phyloP scores from a whole-genome alignment of 2,888 invertebrate genomes.

The Colletes collaris region DNA sequence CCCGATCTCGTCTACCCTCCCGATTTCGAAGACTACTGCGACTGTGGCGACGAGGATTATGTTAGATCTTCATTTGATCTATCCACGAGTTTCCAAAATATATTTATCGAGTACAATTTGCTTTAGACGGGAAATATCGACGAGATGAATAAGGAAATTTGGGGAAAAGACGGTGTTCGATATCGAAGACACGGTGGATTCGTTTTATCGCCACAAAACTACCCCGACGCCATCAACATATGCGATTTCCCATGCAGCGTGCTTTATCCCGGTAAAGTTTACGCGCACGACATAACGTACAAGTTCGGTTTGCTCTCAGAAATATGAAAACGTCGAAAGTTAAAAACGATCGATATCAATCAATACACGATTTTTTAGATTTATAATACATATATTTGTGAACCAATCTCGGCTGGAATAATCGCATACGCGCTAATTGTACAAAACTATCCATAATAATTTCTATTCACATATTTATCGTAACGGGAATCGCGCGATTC shows the following conservation, averaged over 20 bases:
- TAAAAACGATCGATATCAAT: neutral
- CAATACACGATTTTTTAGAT: neutral
- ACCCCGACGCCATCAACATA: conserved; percentile 84
- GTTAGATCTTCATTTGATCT: conserved; percentile 5
- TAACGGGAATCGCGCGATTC: conserved; percentile 15
- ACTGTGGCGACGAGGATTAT: neutral
- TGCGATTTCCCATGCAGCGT: conserved; percentile 81
- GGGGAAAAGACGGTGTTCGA: conserved; percentile 82
- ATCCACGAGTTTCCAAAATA: neutral
- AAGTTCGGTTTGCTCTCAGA: conserved; percentile 78
- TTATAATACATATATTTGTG: conserved; percentile 59
- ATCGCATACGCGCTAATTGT: conserved; percentile 47
- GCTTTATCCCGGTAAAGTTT: conserved; percentile 82
- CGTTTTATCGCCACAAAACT: conserved; percentile 86
- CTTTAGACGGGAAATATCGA: neutral
- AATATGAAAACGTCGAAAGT: neutral
- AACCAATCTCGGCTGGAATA: conserved; percentile 38
- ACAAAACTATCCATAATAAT: conserved; percentile 56
- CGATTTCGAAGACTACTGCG: conserved; percentile 57
- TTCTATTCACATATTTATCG: conserved; percentile 64
- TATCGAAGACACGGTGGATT: conserved; percentile 85
- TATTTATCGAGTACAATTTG: neutral
- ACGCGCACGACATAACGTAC: conserved; percentile 82
- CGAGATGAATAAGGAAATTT: conserved; percentile 39
- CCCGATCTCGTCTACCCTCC: conserved; percentile 45